phyloP scores from a whole-genome alignment of 2,888 invertebrate genomes.

The Yponomeuta evonymella region DNA sequence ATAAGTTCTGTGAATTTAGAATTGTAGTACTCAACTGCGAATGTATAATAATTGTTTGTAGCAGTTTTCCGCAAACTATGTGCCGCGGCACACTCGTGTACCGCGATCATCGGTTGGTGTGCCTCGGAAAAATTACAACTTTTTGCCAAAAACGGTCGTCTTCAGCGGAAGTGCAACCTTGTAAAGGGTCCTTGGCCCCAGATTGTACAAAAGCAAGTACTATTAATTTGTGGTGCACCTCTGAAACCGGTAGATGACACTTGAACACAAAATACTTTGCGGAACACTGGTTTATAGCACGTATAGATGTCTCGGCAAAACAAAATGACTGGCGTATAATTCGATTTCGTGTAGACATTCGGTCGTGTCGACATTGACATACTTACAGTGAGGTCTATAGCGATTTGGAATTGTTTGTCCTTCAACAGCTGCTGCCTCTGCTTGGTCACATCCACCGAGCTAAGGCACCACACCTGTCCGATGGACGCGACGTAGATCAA shows the following conservation, averaged over 20 bases:
- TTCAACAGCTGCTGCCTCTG: slow-evolving; percentile 91
- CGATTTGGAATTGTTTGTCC: slow-evolving; percentile 95
- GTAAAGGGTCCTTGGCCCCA: background rate
- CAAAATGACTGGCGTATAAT: background rate
- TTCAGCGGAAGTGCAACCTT: background rate
- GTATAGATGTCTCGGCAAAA: too few relatives aligned
- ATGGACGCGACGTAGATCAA: slow-evolving; percentile 90
- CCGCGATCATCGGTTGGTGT: too few relatives aligned
- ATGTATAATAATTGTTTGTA: too few relatives aligned
- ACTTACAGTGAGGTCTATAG: slow-evolving; percentile 91
- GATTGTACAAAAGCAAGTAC: background rate
- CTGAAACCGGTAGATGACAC: background rate
- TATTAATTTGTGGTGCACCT: too few relatives aligned
- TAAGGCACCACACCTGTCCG: slow-evolving; percentile 92
- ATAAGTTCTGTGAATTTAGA: slow-evolving; percentile 79
- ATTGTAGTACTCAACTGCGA: too few relatives aligned
- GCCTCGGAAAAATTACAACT: too few relatives aligned
- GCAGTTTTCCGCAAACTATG: too few relatives aligned
- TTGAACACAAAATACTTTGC: too few relatives aligned
- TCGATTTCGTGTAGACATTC: background rate
- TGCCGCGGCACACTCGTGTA: too few relatives aligned
- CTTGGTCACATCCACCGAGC: slow-evolving; percentile 84
- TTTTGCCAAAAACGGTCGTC: too few relatives aligned
- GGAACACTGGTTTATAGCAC: too few relatives aligned
- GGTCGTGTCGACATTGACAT: background rate